Evolutionary conservation across 2,888 invertebrate genomes (phyloP), one percentile per base, ranked within the genome.

Genomic region (Drosophila nr. perissopoda): DNA sequence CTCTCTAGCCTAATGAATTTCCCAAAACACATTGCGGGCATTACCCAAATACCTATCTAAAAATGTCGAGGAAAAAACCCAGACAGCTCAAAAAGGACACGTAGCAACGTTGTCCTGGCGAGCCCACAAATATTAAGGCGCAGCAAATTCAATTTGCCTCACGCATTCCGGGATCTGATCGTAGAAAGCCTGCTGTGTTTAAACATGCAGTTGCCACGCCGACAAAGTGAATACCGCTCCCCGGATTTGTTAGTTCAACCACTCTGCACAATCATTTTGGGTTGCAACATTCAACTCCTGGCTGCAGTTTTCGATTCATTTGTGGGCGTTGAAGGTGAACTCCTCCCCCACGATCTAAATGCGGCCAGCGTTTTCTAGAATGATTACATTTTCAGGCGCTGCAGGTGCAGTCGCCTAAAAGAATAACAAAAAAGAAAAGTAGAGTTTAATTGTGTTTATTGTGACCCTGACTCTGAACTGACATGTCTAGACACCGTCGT

Each of bases 401-500:
- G 82, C 77, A 78, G 77, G 82, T 78, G 82, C 82, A 71, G 38
- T 8, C 52, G 38, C 42, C 34, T 56, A 54, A 62, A 49, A 52
- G 13, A 49, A 63, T 36, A 27, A 18, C 6, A 53, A 57, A 69
- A n/a, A 57, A 69, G 13, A 48, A 61, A 69, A 59, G n/a, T 27
- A 8, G 25, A 53, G 27, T 42, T 70, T 65, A 52, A 62, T 56
- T 64, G 38, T 52, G 42, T 60, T 80, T 51, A 49, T 48, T 48
- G 51, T 59, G 64, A 64, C 76, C 51, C 69, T 70, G 81, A 58
- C 80, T 52, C 25, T 69, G 73, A 49, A 56, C 57, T 62, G 63
- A 36, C 67, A 65, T 72, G 83, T 83, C 83, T 83, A 83, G 83
- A 83, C 83, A 63, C 31, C 80, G 69, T 67, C 54, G 72, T 56